Percentiles rank a stretch among this genome's conserved stretches.
These are phyloP conservation scores for Prorops nasuta DNA, from an alignment of 1,140 invertebrate genomes.

Conservation along the genomic window DNA sequence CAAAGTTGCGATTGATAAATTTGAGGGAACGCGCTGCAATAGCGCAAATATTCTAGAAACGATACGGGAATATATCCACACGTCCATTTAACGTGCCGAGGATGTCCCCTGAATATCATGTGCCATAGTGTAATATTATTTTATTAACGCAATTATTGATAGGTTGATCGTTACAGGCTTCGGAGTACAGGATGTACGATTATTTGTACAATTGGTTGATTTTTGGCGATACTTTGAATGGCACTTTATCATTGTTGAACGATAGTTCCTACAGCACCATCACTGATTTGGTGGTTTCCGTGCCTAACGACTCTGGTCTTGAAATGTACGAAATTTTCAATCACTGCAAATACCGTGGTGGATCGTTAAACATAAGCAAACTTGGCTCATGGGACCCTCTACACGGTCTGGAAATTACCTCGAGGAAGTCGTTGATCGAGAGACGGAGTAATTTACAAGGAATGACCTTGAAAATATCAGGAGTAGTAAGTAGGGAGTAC, in stretches of 20 bases:
- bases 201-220: slow-evolving; percentile 36
- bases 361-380: slow-evolving; percentile 30
- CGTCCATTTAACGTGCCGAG: too few relatives aligned
- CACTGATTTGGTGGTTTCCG: slow-evolving; percentile 31
- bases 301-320: slow-evolving; percentile 12
- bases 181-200: slow-evolving; percentile 27
- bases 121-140: not conserved
- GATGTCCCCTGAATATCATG: too few relatives aligned
- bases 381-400: slow-evolving; percentile 25
- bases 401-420: slow-evolving; percentile 20
- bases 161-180: slow-evolving; percentile 16
- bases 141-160: not conserved
- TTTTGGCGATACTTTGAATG: slow-evolving; percentile 25
- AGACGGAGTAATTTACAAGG: slow-evolving; percentile 36
- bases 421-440: slow-evolving; percentile 24
- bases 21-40: not conserved
- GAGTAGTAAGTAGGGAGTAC: slow-evolving; percentile 26
- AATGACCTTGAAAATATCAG: slow-evolving; percentile 28
- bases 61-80: not conserved
- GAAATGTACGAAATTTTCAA: slow-evolving; percentile 36
- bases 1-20: not conserved
- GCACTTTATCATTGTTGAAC: slow-evolving; percentile 19
- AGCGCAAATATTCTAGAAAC: not conserved
- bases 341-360: slow-evolving; percentile 36
- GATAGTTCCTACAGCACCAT: slow-evolving; percentile 31